phyloP scores from a whole-genome alignment of 2,888 invertebrate species.

The Nomada flava region DNA sequence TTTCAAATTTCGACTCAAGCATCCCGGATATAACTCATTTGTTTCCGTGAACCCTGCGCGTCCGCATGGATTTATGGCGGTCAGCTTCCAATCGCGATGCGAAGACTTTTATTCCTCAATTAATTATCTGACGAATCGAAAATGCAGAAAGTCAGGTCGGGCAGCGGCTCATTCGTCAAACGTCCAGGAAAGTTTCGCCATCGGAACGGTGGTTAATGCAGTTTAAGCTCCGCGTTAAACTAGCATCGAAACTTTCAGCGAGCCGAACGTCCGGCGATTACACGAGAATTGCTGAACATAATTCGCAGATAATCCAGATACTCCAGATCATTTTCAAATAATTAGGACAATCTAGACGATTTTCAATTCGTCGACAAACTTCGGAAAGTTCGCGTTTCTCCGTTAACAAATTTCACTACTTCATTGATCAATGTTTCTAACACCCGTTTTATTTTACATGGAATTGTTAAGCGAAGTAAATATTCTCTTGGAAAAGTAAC shows the following conservation, averaged over 20 bases:
- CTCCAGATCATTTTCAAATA: too few relatives aligned
- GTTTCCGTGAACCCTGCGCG: constrained; percentile 28
- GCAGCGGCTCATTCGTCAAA: constrained; percentile 70
- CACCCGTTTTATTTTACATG: too few relatives aligned
- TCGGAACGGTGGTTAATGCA: constrained; percentile 67
- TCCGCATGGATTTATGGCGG: constrained; percentile 33
- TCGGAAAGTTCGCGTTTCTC: too few relatives aligned
- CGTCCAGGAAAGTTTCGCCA: constrained; percentile 69
- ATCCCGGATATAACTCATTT: constrained; percentile 54
- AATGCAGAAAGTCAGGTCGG: constrained; percentile 66
- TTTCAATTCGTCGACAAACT: too few relatives aligned
- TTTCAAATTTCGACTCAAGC: constrained; percentile 26
- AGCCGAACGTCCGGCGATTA: constrained; percentile 57
- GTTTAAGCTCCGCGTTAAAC: constrained; percentile 63
- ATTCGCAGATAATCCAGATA: too few relatives aligned
- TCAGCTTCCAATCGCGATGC: constrained; percentile 17
- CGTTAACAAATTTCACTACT: too few relatives aligned
- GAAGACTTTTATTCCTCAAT: constrained; percentile 53
- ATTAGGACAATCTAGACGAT: too few relatives aligned
- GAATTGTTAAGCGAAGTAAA: too few relatives aligned
- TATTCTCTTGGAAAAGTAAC: too few relatives aligned
- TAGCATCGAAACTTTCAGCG: constrained; percentile 60
- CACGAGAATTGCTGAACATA: constrained; percentile 41
- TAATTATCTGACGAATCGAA: constrained; percentile 65
- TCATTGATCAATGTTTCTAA: too few relatives aligned